phyloP scores from a whole-genome alignment of 2,113 vertebrate species.

The Microcebus jonahi region DNA sequence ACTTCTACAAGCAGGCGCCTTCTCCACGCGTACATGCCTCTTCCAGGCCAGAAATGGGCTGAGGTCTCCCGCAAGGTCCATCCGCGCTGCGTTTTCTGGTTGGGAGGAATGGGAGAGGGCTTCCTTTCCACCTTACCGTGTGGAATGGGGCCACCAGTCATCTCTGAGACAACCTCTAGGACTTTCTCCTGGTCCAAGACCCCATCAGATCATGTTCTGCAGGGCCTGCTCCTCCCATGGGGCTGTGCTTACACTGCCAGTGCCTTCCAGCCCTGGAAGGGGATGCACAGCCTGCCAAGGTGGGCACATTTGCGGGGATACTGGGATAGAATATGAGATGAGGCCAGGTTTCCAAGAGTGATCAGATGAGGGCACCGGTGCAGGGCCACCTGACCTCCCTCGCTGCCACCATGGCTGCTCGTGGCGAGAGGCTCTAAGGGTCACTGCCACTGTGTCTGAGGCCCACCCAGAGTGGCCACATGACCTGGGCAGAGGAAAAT shows the following conservation, averaged over 20 bases:
- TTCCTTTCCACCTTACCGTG: neutral
- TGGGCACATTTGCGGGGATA: neutral
- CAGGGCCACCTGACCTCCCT: neutral
- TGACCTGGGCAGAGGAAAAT: neutral
- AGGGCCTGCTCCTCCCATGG: neutral
- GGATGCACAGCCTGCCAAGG: neutral
- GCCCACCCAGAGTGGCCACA: neutral
- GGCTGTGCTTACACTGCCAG: neutral
- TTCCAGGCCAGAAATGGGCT: neutral
- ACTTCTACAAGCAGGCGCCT: neutral
- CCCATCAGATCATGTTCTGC: neutral
- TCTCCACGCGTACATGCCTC: neutral
- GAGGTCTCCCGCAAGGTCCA: neutral
- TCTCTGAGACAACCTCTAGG: neutral
- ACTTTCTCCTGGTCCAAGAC: neutral
- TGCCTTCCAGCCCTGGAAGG: neutral
- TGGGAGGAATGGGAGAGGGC: neutral
- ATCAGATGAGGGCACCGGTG: neutral
- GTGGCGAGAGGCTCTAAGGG: rapidly evolving
- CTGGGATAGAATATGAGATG: neutral
- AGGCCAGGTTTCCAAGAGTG: neutral
- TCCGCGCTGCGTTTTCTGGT: neutral
- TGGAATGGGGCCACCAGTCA: neutral
- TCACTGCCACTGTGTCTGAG: neutral
- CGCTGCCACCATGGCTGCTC: neutral